A percentile compares a stretch with the other conserved stretches of the same genome.
Evolutionary conservation across 2,888 invertebrate genomes (phyloP).

Genomic region (Erebia ligea): DNA sequence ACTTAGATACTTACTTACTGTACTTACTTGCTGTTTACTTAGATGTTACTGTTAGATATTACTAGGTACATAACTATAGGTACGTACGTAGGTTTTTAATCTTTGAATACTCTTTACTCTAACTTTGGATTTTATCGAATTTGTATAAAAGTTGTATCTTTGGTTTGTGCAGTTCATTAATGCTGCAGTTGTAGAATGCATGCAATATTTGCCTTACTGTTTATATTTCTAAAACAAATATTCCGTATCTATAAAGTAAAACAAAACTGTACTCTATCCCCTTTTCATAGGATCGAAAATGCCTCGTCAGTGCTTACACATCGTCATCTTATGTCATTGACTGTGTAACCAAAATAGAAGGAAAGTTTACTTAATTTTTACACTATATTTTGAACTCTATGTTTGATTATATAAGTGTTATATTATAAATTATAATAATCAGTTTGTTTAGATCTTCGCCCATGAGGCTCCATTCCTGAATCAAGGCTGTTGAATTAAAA

Average conservation of each 20-base stretch:
- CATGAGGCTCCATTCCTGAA: slow-evolving; percentile 29
- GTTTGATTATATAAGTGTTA: background rate
- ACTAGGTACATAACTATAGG: too few species aligned
- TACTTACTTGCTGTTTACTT: too few species aligned
- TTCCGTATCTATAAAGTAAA: background rate
- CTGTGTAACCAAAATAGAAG: slow-evolving; percentile 35
- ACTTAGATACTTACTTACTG: too few species aligned
- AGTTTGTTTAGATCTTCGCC: background rate
- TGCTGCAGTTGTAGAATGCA: slow-evolving; percentile 2
- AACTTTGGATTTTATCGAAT: too few species aligned
- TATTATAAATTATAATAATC: background rate
- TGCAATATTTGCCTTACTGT: background rate
- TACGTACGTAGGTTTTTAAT: too few species aligned
- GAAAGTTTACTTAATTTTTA: slow-evolving; percentile 13
- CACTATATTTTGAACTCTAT: slow-evolving; percentile 15
- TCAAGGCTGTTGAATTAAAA: slow-evolving; percentile 21
- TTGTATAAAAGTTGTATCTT: too few species aligned
- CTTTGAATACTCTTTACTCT: too few species aligned
- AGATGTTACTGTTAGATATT: too few species aligned
- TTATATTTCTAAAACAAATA: slow-evolving; percentile 15
- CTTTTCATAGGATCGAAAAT: slow-evolving; percentile 19
- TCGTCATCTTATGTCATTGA: slow-evolving; percentile 33
- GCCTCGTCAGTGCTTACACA: background rate
- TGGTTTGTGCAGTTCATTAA: background rate
- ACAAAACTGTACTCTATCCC: slow-evolving; percentile 18